Evolutionary conservation across 35 echinoderm and acorn worm genomes (phyloP), one percentile per base, ranked within the genome.

Genomic region (Amphiura filiformis): DNA sequence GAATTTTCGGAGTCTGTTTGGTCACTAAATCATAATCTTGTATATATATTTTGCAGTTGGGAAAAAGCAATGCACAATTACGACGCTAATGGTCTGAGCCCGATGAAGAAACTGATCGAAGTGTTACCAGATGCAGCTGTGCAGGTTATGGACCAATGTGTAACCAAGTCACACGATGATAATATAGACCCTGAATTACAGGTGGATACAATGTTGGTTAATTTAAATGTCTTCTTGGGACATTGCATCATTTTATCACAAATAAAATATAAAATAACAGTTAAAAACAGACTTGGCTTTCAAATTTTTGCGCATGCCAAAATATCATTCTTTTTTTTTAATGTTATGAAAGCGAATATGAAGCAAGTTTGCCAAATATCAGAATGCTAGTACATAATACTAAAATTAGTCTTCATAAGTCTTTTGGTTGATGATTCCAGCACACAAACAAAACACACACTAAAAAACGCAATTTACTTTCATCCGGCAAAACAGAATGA

Each of bases 61-160:
- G 44, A 87, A 33, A 44, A 77, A 15, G 84, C 90, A 14, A 80
- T 92, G 57, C 41, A 80, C 35, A 82, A 38, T 17, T 39, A n/a
- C 39, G 76, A 81, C 37, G 31, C 80, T 1, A 0, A 82, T 0
- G 57, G 78, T 18, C 22, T 52, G 17, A 39, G 84, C 3, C 90
- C 90, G 2, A 87, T 92, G 79, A 92, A 92, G 65, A 37, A 56
- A 34, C 78, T 92, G 44, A 92, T 92, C 39, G 84, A 92, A 82
- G 75, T 87, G 36, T 77, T 92, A 11, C 90, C 90, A 18, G 84
- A 87, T 56, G 90, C 81, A 20, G 90, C 90, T 11, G 32, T 92
- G 77, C 31, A 87, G 0, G 90, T 87, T 17, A 38, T 92, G 56
- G 90, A 92, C 79, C 41, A 86, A 39, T 87, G 84, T 56, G 76